These are phyloP conservation scores for Halcyon chelicuti DNA, from an alignment of 2,797 vertebrate genomes.

Conservation along the genomic window DNA sequence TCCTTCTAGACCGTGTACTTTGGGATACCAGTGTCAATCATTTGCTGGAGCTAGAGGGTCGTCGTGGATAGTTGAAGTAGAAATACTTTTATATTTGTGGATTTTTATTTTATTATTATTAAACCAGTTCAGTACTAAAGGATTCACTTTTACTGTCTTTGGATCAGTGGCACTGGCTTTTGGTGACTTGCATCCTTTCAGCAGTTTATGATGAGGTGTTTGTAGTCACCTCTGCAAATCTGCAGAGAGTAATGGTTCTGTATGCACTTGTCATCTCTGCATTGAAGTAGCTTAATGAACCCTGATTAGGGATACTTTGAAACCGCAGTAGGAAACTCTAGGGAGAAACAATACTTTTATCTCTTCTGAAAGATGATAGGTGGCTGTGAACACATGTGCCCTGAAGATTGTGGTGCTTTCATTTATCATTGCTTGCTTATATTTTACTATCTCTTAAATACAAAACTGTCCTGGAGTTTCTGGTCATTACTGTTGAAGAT, in stretches of 20 bases:
- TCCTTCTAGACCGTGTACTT: neutral
- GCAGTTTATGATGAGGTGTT: neutral
- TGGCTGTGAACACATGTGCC: neutral
- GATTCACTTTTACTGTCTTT: neutral
- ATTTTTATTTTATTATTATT: neutral
- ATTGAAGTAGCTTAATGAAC: neutral
- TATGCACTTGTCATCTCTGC: neutral
- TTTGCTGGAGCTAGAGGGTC: neutral
- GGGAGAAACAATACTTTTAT: neutral
- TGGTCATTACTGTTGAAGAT: neutral
- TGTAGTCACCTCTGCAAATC: neutral
- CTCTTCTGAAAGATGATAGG: neutral
- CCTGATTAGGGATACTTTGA: neutral
- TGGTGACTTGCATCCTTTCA: neutral
- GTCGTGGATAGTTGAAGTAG: neutral
- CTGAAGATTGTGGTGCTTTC: neutral
- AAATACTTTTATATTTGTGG: rapidly evolving
- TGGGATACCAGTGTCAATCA: neutral
- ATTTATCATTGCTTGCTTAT: neutral
- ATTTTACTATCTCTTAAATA: neutral
- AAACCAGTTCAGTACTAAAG: neutral
- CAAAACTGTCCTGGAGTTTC: neutral
- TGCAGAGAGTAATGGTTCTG: neutral
- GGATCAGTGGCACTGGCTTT: neutral
- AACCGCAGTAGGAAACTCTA: neutral